Evolutionary conservation across 2,797 vertebrate species (phyloP).

Genomic region (Pristis pectinata): DNA sequence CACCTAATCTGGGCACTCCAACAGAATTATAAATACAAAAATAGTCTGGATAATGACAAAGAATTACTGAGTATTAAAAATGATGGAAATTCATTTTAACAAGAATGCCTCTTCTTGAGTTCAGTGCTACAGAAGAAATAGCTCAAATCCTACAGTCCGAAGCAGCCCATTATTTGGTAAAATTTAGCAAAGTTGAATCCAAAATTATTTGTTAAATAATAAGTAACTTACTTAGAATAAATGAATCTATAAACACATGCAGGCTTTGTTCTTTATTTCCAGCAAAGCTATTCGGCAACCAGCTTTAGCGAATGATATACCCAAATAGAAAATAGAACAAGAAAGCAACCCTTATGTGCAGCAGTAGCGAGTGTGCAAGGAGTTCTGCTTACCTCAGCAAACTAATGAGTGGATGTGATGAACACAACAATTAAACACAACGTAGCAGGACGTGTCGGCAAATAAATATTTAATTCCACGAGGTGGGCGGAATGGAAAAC

Average conservation of each 20-base stretch:
- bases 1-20: not conserved
- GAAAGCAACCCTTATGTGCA: not conserved
- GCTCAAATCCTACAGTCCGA: not conserved
- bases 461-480: constrained; percentile 37
- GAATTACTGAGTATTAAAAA: not conserved
- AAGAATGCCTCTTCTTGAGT: not conserved
- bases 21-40: not conserved
- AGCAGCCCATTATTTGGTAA: not conserved
- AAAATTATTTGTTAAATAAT: not conserved
- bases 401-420: constrained; percentile 25
- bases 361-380: constrained; percentile 1
- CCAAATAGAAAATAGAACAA: not conserved
- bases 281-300: not conserved
- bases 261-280: not conserved
- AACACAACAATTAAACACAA: constrained; percentile 38
- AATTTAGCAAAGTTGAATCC: not conserved
- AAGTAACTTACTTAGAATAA: not conserved
- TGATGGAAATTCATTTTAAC: not conserved
- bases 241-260: not conserved
- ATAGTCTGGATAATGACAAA: not conserved
- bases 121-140: not conserved
- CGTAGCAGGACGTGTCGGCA: constrained; percentile 28
- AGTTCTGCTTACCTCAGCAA: constrained; percentile 30
- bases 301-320: not conserved
- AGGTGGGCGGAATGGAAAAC: constrained; percentile 35